phyloP scores from a whole-genome alignment of 2,113 vertebrate species.

The Zootoca vivipara region DNA sequence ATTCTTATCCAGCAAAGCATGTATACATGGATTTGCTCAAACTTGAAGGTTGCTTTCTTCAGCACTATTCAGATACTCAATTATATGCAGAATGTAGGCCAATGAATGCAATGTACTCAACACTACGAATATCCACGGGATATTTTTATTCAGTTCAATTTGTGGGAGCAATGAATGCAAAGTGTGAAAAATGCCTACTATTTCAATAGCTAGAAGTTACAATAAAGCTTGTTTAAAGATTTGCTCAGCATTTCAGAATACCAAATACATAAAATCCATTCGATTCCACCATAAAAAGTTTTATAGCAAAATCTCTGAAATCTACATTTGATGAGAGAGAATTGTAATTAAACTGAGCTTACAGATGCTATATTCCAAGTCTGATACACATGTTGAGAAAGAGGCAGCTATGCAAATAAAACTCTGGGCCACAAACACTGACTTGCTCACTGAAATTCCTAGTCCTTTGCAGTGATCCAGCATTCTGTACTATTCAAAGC shows the following conservation, averaged over 20 bases:
- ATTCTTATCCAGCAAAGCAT: not conserved
- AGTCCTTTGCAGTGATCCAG: not conserved
- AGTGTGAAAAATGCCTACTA: not conserved
- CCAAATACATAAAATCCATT: conserved; percentile 35
- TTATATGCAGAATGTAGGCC: not conserved
- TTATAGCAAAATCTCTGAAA: conserved; percentile 54
- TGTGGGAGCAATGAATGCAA: not conserved
- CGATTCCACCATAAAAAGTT: conserved; percentile 47
- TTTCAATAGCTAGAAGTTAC: not conserved
- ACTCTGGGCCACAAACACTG: conserved; percentile 12
- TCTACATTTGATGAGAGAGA: conserved; percentile 50
- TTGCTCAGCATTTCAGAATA: not conserved
- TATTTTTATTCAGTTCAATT: not conserved
- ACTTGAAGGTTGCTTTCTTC: not conserved
- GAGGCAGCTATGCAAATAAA: not conserved
- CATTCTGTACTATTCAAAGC: not conserved
- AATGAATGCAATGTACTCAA: not conserved
- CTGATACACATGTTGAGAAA: conserved; percentile 5
- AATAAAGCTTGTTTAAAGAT: conserved; percentile 24
- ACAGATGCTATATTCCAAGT: conserved; percentile 49
- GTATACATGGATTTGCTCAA: not conserved
- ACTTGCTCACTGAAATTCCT: not conserved
- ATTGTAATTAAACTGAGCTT: conserved; percentile 51
- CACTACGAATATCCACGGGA: not conserved
- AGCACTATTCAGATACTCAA: not conserved